Conservation (phyloP, 2,888 invertebrate genomes). For the Temnothorax rugatulus region DNA sequence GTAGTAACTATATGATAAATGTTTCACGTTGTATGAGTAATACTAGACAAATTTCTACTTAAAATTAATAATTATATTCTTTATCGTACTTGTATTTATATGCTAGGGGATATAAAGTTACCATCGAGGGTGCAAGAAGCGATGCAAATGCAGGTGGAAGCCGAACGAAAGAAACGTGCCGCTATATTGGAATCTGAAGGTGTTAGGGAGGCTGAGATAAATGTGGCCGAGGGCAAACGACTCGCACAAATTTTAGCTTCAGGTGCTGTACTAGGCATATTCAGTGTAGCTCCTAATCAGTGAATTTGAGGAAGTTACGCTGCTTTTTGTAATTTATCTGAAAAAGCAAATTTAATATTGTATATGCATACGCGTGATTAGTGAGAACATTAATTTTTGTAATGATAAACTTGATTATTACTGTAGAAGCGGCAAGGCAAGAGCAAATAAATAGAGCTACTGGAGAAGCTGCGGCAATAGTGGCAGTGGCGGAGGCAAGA, state of each 20-base stretch:
- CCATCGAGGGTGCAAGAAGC: slow-evolving; percentile 98
- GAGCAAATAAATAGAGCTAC: slow-evolving; percentile 98
- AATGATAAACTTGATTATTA: not conserved
- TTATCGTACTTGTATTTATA: slow-evolving; percentile 8
- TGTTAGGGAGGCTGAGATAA: slow-evolving; percentile 95
- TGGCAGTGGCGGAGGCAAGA: slow-evolving; percentile 96
- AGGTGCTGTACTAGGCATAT: slow-evolving; percentile 86
- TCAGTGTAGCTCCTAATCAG: not conserved
- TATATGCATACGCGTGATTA: not conserved
- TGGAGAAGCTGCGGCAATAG: slow-evolving; percentile 96
- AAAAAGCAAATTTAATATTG: not conserved
- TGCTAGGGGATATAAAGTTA: slow-evolving; percentile 94
- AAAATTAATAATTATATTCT: not conserved
- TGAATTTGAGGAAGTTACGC: not conserved
- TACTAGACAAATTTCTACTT: slow-evolving; percentile 10
- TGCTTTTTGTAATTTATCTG: not conserved
- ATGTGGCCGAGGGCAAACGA: slow-evolving; percentile 98
- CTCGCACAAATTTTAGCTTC: slow-evolving; percentile 96
- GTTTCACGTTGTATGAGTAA: slow-evolving; percentile 54
- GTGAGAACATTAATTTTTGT: not conserved
- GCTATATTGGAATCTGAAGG: slow-evolving; percentile 99
- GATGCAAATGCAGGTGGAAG: slow-evolving; percentile 99
- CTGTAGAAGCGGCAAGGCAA: slow-evolving; percentile 95
- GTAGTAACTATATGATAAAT: not conserved
- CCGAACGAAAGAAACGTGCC: slow-evolving; percentile 98